Evolutionary conservation across 2,113 vertebrate species (phyloP).

Genomic region (Anser brachyrhynchus): DNA sequence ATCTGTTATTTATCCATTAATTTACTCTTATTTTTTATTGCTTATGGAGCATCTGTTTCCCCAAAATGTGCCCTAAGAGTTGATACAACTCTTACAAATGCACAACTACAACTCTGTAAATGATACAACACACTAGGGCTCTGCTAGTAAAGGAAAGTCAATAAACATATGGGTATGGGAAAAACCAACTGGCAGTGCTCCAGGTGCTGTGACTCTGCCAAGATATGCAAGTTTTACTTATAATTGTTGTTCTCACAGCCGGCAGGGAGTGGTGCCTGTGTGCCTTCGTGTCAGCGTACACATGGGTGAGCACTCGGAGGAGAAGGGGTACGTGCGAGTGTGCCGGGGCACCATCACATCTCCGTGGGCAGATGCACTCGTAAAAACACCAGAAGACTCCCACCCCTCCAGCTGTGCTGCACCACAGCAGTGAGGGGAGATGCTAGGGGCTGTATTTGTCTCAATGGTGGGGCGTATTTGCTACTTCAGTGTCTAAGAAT

Average conservation of each 20-base stretch:
- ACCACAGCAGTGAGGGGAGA: fast-evolving
- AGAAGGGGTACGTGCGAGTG: fast-evolving
- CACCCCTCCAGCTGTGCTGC: neutral
- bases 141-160: neutral
- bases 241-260: neutral
- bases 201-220: neutral
- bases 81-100: too few relatives aligned
- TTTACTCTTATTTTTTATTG: neutral
- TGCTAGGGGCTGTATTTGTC: neutral
- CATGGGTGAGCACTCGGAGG: neutral
- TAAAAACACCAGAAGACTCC: neutral
- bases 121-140: neutral
- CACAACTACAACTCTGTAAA: neutral
- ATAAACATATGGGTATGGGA: neutral
- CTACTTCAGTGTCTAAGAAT: neutral
- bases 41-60: neutral
- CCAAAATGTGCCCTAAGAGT: neutral
- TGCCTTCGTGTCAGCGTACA: fast-evolving
- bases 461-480: neutral
- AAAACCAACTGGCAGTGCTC: neutral
- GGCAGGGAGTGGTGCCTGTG: neutral
- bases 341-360: fast-evolving
- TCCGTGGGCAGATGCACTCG: neutral
- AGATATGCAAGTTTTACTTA: fast-evolving
- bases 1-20: neutral